Evolutionary conservation across 2,113 vertebrate species (phyloP).

Genomic region (Entomyzon cyanotis): DNA sequence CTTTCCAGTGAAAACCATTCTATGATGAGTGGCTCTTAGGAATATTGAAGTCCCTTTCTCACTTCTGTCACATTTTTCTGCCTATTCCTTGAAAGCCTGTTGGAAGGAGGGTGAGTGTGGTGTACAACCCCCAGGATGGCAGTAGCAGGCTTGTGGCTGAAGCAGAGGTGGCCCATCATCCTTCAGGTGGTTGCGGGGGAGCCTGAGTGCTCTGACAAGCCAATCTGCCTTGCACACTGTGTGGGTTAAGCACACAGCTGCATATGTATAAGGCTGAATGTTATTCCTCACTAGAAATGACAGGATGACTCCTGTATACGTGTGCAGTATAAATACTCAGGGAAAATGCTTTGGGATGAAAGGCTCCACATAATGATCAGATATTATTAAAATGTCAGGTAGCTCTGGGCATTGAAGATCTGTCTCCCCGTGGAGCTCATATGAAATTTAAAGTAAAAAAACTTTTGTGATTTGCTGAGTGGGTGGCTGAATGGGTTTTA

Average conservation of each 20-base stretch:
- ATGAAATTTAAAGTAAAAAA: conserved; percentile 46
- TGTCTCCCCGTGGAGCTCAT: conserved; percentile 1
- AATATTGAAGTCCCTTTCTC: background rate
- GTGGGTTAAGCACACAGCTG: conserved; percentile 38
- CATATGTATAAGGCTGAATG: conserved; percentile 25
- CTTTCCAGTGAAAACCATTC: background rate
- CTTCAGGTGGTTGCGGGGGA: background rate
- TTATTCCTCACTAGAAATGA: conserved; percentile 2
- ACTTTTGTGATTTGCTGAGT: conserved; percentile 45
- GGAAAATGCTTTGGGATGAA: conserved; percentile 41
- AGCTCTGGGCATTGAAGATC: conserved; percentile 39
- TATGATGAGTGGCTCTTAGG: background rate
- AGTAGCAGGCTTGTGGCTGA: background rate
- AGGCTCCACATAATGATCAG: conserved; percentile 27
- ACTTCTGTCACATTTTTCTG: background rate
- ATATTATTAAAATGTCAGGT: conserved; percentile 53
- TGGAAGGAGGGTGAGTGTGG: accelerated
- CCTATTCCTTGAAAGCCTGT: background rate
- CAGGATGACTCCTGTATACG: background rate
- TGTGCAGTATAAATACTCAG: background rate
- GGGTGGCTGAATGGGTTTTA: conserved; percentile 53
- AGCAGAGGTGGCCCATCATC: conserved; percentile 10
- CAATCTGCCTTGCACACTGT: background rate
- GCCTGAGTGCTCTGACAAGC: conserved; percentile 30
- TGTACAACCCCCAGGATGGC: background rate